Percentiles rank a stretch among this genome's conserved stretches.
Conservation (phyloP, 2,113 vertebrate species). For the Tylochromis polylepis region DNA sequence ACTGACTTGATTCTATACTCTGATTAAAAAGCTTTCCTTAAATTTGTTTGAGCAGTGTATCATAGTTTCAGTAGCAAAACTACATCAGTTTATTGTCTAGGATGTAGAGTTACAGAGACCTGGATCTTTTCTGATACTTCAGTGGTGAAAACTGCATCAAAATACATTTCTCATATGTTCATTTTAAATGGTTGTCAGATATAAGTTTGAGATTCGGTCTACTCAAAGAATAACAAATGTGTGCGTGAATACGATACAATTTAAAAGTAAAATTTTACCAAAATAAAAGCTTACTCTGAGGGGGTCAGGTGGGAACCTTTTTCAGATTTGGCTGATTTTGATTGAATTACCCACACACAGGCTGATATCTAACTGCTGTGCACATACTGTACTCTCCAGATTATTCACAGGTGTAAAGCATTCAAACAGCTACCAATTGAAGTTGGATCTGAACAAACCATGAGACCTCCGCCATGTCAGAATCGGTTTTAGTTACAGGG, state of each 20-base stretch:
- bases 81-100: background rate
- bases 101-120: background rate
- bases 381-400: background rate
- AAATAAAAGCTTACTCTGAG: background rate
- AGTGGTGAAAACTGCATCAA: background rate
- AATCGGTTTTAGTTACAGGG: no score
- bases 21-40: fast-evolving
- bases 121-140: background rate
- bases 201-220: background rate
- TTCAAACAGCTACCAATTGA: background rate
- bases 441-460: background rate
- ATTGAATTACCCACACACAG: fast-evolving
- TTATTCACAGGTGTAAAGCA: background rate
- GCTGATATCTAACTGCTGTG: background rate
- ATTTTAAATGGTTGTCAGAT: background rate
- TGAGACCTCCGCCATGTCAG: background rate
- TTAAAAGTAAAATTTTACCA: background rate
- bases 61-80: background rate
- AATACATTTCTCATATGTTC: background rate
- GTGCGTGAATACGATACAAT: fast-evolving
- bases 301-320: fast-evolving
- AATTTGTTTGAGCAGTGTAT: background rate
- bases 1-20: background rate
- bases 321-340: background rate
- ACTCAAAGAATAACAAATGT: background rate